A percentile compares a stretch with the other conserved stretches of the same genome.
Conservation (phyloP, 2,797 vertebrate genomes). For the Oceanodroma leucorhoa region DNA sequence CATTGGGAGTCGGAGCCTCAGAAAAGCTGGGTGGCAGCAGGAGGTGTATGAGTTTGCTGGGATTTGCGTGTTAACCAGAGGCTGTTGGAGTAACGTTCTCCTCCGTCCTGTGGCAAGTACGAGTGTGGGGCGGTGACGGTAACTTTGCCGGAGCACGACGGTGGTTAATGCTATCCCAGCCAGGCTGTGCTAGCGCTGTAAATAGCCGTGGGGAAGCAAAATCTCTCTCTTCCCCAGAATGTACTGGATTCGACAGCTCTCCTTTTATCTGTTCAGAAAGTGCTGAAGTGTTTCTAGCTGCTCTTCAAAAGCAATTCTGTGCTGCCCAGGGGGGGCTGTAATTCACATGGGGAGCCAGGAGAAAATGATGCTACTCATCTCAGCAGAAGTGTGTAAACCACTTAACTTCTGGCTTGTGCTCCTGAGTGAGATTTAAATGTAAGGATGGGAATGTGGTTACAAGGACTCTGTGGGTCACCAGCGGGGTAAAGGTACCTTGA, state of each 20-base stretch:
- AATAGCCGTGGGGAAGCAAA: background rate
- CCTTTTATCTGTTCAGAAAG: constrained; percentile 40
- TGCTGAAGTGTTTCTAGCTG: constrained; percentile 53
- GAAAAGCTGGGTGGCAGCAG: background rate
- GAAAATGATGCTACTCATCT: background rate
- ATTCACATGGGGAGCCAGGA: constrained; percentile 29
- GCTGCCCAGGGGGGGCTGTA: constrained; percentile 57
- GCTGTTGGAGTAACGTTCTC: background rate
- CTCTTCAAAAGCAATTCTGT: constrained; percentile 60
- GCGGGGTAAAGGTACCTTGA: background rate
- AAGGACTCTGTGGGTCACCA: background rate
- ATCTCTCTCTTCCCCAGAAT: background rate
- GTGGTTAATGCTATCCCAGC: background rate
- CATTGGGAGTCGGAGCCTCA: background rate
- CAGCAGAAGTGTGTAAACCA: constrained; percentile 6
- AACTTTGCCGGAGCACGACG: fast-evolving
- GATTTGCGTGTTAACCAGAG: background rate
- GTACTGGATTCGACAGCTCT: background rate
- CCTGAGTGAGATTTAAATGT: background rate
- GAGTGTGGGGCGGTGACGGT: background rate
- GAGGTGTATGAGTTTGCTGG: background rate
- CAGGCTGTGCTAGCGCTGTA: background rate
- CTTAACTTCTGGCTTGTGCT: background rate
- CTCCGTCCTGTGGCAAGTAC: background rate
- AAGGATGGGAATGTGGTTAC: background rate